A percentile compares a stretch with the other conserved stretches of the same genome.
Evolutionary conservation across 2,113 vertebrate genomes (phyloP).

Genomic region (Pycnonotus jocosus): DNA sequence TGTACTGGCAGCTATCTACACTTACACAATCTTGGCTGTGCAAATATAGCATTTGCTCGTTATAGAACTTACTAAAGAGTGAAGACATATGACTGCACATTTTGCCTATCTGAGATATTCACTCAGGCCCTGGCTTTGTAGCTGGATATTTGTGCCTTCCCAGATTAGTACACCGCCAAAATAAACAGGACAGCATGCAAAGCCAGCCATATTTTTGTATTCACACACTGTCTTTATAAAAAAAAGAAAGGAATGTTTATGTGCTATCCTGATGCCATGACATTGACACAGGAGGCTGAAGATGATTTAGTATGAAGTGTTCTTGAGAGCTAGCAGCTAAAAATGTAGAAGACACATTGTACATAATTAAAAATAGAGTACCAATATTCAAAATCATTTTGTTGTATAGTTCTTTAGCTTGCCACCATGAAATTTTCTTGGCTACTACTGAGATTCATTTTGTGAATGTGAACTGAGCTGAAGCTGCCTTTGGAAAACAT

Average conservation of each 20-base stretch:
- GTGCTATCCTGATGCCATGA: background rate
- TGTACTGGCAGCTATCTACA: background rate
- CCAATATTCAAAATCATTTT: background rate
- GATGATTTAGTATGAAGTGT: background rate
- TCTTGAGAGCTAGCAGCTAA: background rate
- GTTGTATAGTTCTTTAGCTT: background rate
- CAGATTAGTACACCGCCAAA: background rate
- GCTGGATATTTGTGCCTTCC: background rate
- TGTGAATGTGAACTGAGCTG: background rate
- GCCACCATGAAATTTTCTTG: background rate
- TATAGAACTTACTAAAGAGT: background rate
- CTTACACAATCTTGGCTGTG: background rate
- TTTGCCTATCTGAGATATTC: background rate
- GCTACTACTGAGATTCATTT: background rate
- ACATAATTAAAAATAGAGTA: background rate
- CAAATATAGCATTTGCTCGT: background rate
- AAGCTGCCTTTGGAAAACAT: background rate
- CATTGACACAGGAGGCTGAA: background rate
- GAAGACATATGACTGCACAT: background rate
- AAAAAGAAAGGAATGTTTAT: background rate
- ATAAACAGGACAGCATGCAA: background rate
- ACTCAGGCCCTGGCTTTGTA: background rate
- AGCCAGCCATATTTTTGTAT: background rate
- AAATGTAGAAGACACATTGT: background rate
- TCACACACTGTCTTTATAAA: background rate